A percentile compares a stretch with the other conserved stretches of the same genome.
Evolutionary conservation across 1,140 invertebrate genomes (phyloP).

Genomic region (Bombus balteatus): DNA sequence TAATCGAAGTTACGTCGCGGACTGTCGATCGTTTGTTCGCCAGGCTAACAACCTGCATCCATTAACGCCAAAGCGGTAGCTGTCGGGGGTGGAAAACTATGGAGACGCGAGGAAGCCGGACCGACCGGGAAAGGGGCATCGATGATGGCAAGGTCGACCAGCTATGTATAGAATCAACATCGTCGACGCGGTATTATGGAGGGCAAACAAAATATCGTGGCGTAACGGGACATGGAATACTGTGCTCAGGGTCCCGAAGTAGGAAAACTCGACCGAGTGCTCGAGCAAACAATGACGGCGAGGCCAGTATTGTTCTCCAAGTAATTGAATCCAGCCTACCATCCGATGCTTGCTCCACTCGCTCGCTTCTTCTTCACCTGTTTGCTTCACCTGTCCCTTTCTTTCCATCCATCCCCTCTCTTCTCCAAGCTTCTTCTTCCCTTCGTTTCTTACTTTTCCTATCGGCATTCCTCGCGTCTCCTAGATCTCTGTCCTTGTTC

Average conservation of each 20-base stretch:
- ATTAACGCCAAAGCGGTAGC: conserved; percentile 28
- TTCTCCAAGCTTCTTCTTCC: neutral
- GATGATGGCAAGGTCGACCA: conserved; percentile 36
- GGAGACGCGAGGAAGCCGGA: too few relatives aligned
- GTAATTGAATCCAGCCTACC: conserved; percentile 81
- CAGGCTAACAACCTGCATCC: conserved; percentile 1
- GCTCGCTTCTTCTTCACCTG: conserved; percentile 42
- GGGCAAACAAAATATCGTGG: conserved; percentile 80
- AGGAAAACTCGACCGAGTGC: conserved; percentile 77
- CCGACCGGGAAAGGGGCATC: neutral
- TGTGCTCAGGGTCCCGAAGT: conserved; percentile 66
- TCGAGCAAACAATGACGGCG: conserved; percentile 80
- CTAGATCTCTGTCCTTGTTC: neutral
- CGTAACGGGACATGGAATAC: conserved; percentile 74
- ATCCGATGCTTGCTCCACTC: conserved; percentile 49
- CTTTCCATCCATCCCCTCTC: neutral
- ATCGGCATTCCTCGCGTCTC: neutral
- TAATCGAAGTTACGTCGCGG: neutral
- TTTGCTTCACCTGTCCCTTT: conserved; percentile 33
- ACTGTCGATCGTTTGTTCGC: neutral
- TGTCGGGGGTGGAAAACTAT: conserved; percentile 28
- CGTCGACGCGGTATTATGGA: conserved; percentile 70
- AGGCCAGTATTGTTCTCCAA: conserved; percentile 80
- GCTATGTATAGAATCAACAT: neutral
- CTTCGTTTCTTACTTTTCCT: neutral